These are phyloP conservation scores for Ceratosolen solmsi DNA, from an alignment of 1,140 invertebrate species.

Conservation along the genomic window DNA sequence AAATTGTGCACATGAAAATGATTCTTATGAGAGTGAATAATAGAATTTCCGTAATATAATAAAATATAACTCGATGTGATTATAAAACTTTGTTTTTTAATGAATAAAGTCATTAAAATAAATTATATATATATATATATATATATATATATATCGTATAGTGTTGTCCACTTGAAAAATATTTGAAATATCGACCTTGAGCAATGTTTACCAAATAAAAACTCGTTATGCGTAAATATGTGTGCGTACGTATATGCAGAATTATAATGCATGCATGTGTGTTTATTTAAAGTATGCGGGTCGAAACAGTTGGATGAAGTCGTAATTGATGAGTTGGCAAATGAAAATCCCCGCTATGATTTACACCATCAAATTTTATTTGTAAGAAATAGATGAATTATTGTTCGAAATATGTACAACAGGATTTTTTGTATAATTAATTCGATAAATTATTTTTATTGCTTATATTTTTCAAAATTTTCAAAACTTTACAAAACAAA, in stretches of 20 bases:
- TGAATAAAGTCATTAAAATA: background rate
- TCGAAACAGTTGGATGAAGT: background rate
- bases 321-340: background rate
- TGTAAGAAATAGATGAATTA: background rate
- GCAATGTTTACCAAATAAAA: background rate
- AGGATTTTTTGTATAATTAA: background rate
- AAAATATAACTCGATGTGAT: background rate
- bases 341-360: background rate
- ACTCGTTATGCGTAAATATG: background rate
- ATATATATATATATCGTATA: too few species aligned
- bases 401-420: background rate
- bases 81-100: background rate
- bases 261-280: background rate
- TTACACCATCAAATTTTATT: background rate
- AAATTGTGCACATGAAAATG: background rate
- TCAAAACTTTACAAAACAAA: too few species aligned
- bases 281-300: background rate
- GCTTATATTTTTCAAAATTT: too few species aligned
- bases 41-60: background rate
- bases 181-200: background rate
- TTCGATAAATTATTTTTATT: too few species aligned
- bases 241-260: background rate
- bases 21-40: background rate
- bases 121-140: background rate
- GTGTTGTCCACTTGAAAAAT: background rate